Conservation (phyloP, 2,888 invertebrate species). For the Cremastinae sp. region DNA sequence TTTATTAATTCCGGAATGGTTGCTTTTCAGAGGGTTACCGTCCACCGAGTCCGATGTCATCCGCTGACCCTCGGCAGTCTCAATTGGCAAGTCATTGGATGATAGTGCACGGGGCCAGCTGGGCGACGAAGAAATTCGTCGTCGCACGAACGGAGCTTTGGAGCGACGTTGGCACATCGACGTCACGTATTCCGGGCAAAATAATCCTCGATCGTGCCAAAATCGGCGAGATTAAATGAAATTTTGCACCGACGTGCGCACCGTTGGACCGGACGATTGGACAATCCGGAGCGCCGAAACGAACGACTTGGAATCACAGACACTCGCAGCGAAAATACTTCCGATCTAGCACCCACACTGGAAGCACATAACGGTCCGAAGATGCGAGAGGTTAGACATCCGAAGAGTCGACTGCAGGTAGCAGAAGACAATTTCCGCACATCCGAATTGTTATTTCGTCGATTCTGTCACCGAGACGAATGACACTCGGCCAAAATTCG, state of each 20-base stretch:
- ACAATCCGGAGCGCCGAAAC: too few relatives aligned
- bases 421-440: conserved; percentile 1
- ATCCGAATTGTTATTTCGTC: neutral
- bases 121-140: conserved; percentile 22
- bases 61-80: conserved; percentile 40
- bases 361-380: neutral
- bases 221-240: neutral
- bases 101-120: conserved; percentile 21
- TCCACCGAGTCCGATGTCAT: conserved; percentile 28
- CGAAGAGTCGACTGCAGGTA: neutral
- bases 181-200: too few relatives aligned
- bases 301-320: too few relatives aligned
- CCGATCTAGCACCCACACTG: neutral
- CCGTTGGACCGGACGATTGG: too few relatives aligned
- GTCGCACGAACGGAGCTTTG: neutral
- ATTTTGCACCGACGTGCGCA: too few relatives aligned
- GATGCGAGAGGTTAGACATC: neutral
- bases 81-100: conserved; percentile 52
- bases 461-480: neutral
- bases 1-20: conserved; percentile 11
- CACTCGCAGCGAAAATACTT: conserved; percentile 27
- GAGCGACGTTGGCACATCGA: neutral
- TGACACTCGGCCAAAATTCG: neutral
- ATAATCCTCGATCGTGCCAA: neutral
- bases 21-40: neutral